Evolutionary conservation across 2,113 vertebrate genomes (phyloP), one percentile per base, ranked within the genome.

Genomic region (Trogon surrucura): DNA sequence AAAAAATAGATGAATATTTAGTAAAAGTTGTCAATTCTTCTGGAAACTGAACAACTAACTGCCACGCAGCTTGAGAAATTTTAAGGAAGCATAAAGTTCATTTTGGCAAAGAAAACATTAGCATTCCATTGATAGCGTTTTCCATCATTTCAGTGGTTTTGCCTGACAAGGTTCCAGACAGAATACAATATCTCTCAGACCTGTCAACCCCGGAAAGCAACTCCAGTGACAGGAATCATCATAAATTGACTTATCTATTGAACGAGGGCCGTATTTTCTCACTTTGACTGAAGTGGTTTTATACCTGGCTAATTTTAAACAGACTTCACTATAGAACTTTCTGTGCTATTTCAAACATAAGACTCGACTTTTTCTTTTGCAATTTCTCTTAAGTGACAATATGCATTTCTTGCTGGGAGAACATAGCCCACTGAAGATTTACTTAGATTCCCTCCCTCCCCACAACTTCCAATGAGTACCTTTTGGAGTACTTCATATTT

Each of bases 161-260:
- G 20, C 77, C 85, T 88, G 87, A 91, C 78, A 83, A 88, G 51
- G 44, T 64, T 80, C 88, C 93, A 89, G 51, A 67, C 38, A 58
- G 60, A 78, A 67, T 50, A 45, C 27, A 36, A 26, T 41, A 21
- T 82, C 48, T 91, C 57, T 89, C 51, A 96, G 41, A 80, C n/a
- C 62, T 93, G 71, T 70, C 91, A 95, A 57, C 47, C 32, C 54
- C 60, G 66, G 85, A 85, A 94, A 82, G 67, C 29, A 85, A 66
- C 38, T 91, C 25, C 44, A 64, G 12, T 83, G 85, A 78, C 79
- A 93, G 44, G 22, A 88, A 70, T 85, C n/a, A 77, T 65, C 71
- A 91, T 77, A 89, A 87, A 80, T 38, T 62, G 53, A 82, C 47
- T 89, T 89, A 75, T 79, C 34, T 74, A 20, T 41, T 81, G 23